These are phyloP conservation scores for Cherax destructor DNA, from an alignment of 1,140 invertebrate genomes.

Conservation along the genomic window DNA sequence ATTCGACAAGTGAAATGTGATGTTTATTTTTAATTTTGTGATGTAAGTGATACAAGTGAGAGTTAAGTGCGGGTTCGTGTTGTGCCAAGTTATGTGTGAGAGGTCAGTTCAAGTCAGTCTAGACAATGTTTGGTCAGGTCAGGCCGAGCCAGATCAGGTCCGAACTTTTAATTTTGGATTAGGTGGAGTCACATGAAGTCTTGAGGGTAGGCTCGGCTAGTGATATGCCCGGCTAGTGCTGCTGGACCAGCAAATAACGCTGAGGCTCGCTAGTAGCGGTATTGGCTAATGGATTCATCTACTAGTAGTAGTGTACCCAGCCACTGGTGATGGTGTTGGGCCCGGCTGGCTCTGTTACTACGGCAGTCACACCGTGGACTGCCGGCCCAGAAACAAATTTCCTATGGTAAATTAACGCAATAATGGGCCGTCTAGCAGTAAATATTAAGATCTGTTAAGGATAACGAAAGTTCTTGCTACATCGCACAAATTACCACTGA, in stretches of 20 bases:
- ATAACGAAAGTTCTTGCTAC: not conserved
- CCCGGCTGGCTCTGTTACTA: not conserved
- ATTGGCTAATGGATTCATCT: not conserved
- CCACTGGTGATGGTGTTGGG: not conserved
- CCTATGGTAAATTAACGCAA: not conserved
- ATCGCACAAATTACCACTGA: slow-evolving; percentile 1
- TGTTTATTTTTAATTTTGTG: not conserved
- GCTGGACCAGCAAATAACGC: not conserved
- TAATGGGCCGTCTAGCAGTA: slow-evolving; percentile 44
- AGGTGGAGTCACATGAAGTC: not conserved
- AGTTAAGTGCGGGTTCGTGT: not conserved
- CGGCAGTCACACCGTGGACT: no score
- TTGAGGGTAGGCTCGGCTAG: not conserved
- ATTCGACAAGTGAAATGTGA: not conserved
- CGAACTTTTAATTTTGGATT: not conserved
- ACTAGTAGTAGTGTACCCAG: not conserved
- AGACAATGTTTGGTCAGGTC: not conserved
- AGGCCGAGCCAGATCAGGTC: not conserved
- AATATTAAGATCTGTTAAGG: not conserved
- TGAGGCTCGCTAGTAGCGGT: not conserved
- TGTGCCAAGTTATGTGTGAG: no score
- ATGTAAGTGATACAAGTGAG: not conserved
- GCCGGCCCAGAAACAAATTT: not conserved
- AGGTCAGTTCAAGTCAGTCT: no score
- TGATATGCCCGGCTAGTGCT: not conserved